Base-by-base conservation (phyloP, 37 sponge, comb jelly and placozoan species). In the Tethya wilhelma region DNA sequence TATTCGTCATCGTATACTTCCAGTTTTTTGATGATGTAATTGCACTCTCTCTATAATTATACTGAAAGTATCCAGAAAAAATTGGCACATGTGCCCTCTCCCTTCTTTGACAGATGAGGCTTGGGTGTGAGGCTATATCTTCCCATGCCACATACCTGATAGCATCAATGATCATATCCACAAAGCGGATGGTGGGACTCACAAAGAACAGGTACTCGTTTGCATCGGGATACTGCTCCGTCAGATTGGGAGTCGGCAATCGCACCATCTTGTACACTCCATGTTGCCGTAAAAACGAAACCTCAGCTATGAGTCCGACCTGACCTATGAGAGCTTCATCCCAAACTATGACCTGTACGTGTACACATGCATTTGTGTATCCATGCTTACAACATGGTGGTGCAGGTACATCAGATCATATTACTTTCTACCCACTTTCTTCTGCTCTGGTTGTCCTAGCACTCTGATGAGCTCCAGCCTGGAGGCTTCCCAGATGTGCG, bases 281-380 rank as follows among this genome's bases (percentile, higher is more conserved):
- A 41, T 70, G 77, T 31, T 80, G 46, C 28, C 76, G 75, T 0
- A 93, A 80, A 57, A 94, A 81, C 26, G 83, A 67, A 29, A 83
- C 89, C 46, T 94, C 95, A 37, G 88, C 88, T 6, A 94, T 79
- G 11, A 90, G 30, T 32, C 80, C 80, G 19, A 94, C 73, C 40
- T 87, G 88, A 19, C 82, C 75, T 29, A 87, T 87, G 23, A 94
- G 68, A 9, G 34, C 68, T 8, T 83, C 74, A 64, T 94, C 95
- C 95, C 90, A 90, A 17, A 90, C 76, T 33, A 94, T 67, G n/a
- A 84, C 90, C 95, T 94, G 64, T 45, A 79, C 43, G 62, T 59
- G 62, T 6, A 30, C 62, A 38, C 32, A 49, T 49, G 53, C 53
- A 19, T 49, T 49, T 49, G 53, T 49, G 9, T 19, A 49, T 19